phyloP scores from a whole-genome alignment of 2,113 vertebrate species.

The Mesembrinibis cayennensis region DNA sequence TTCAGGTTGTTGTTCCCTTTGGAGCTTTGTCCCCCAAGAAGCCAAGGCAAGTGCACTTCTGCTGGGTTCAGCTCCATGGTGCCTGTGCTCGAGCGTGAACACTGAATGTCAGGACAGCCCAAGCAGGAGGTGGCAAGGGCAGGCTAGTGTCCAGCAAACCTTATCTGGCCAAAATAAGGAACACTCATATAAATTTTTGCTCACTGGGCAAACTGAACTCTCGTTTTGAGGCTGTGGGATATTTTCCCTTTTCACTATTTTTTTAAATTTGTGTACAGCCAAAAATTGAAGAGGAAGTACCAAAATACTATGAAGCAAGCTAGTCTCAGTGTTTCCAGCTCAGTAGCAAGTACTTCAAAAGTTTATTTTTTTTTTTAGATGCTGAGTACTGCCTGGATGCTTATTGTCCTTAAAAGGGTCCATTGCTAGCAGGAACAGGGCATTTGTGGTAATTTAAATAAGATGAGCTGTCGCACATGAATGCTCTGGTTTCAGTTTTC shows the following conservation, averaged over 20 bases:
- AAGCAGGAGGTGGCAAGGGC: not conserved
- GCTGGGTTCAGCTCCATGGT: not conserved
- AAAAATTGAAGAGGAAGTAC: not conserved
- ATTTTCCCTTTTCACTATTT: not conserved
- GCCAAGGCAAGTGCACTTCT: not conserved
- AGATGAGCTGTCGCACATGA: not conserved
- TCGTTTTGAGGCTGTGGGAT: not conserved
- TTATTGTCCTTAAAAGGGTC: not conserved
- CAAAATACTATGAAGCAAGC: not conserved
- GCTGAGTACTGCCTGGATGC: not conserved
- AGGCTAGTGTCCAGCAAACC: not conserved
- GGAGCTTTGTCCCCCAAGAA: not conserved
- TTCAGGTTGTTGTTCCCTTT: not conserved
- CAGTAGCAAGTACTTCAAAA: not conserved
- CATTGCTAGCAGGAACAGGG: not conserved
- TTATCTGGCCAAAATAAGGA: not conserved
- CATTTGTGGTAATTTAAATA: not conserved
- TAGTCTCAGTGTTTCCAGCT: not conserved
- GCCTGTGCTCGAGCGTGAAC: fast-evolving
- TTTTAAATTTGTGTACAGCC: not conserved
- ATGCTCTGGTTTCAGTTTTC: not conserved
- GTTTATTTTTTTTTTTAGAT: not conserved
- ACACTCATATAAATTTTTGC: not conserved
- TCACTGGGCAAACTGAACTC: not conserved
- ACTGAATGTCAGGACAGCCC: not conserved